phyloP scores from a whole-genome alignment of 1,140 invertebrate species.

The Lepidurus arcticus region DNA sequence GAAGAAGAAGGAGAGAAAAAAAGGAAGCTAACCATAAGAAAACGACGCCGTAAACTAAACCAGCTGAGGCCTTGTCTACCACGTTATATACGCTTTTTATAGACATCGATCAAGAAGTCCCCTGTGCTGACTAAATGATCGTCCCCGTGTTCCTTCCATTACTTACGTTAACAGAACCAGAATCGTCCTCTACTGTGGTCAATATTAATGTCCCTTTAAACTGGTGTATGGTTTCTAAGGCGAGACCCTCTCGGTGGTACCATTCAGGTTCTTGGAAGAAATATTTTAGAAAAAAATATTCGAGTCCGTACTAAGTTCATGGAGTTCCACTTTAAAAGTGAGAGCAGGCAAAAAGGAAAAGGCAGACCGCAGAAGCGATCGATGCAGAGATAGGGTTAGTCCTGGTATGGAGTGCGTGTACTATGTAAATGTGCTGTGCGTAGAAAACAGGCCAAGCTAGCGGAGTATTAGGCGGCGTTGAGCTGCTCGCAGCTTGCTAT shows the following conservation, averaged over 20 bases:
- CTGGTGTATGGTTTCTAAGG: too few species aligned
- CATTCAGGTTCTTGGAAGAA: too few species aligned
- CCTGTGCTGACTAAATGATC: not conserved
- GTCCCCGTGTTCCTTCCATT: not conserved
- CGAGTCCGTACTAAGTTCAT: too few species aligned
- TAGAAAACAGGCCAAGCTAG: not conserved
- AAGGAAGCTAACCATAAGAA: not conserved
- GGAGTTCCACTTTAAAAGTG: too few species aligned
- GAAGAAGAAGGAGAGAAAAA: not conserved
- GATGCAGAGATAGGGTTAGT: constrained; percentile 4
- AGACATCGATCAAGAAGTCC: constrained; percentile 3
- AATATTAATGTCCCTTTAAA: too few species aligned
- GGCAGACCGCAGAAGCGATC: not conserved
- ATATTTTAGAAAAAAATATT: too few species aligned
- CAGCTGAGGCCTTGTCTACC: not conserved
- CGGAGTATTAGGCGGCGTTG: not conserved
- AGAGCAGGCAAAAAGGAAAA: not conserved
- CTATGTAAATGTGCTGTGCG: constrained; percentile 17
- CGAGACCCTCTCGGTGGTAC: too few species aligned
- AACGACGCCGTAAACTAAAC: not conserved
- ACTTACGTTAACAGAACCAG: not conserved
- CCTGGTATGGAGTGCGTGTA: constrained; percentile 4
- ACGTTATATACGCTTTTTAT: not conserved
- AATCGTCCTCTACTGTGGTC: too few species aligned
- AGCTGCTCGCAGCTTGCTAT: constrained; percentile 1